Evolutionary conservation across 2,113 vertebrate species (phyloP).

Genomic region (Urocolius indicus): DNA sequence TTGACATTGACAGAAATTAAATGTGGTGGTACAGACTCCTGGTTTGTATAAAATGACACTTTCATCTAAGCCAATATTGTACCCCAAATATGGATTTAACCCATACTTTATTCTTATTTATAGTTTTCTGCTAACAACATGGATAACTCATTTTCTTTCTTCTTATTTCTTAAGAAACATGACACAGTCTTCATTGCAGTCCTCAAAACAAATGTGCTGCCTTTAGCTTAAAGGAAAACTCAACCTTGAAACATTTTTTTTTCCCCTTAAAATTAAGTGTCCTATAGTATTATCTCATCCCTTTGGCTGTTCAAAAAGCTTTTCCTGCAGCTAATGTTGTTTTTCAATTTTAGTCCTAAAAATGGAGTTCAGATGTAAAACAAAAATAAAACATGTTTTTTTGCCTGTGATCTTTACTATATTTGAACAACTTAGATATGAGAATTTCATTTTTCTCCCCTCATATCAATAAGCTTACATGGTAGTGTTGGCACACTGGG

Average conservation of each 20-base stretch:
- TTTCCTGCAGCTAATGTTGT: neutral
- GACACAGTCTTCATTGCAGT: neutral
- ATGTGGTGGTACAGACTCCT: neutral
- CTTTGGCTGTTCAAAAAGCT: neutral
- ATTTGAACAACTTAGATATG: neutral
- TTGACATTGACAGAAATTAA: neutral
- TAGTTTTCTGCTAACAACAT: neutral
- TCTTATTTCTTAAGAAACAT: neutral
- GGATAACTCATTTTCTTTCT: neutral
- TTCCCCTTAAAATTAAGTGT: neutral
- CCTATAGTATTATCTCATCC: neutral
- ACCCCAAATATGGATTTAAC: neutral
- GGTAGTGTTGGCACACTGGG: neutral
- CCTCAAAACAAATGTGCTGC: neutral
- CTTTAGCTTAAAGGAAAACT: slow-evolving; percentile 23
- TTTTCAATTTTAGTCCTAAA: slow-evolving; percentile 15
- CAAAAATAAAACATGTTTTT: neutral
- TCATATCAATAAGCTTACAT: neutral
- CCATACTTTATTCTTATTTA: neutral
- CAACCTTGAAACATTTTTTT: neutral
- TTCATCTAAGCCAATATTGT: neutral
- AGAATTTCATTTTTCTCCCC: neutral
- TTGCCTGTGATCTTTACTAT: slow-evolving; percentile 15
- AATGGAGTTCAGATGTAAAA: neutral
- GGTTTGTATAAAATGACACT: neutral